Percentiles rank a stretch among this genome's conserved stretches.
Conservation (phyloP, 2,888 invertebrate species). For the Callosobruchus maculatus region DNA sequence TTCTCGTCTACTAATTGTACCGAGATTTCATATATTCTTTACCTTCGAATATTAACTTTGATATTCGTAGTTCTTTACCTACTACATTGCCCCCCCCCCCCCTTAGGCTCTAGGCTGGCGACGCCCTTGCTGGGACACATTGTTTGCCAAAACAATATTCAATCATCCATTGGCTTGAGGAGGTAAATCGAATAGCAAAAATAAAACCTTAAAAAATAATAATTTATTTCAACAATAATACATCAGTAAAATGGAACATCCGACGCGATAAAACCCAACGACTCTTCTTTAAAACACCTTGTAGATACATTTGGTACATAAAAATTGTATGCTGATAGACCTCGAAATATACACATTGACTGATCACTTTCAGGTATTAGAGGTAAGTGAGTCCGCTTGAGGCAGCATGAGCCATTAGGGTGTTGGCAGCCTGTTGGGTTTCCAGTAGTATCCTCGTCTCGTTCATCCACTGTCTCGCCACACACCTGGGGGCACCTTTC, state of each 20-base stretch:
- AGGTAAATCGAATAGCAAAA: background rate
- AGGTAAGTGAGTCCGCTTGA: constrained; percentile 63
- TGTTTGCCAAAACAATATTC: too few relatives aligned
- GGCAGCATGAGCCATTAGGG: constrained; percentile 84
- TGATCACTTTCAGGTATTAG: constrained; percentile 10
- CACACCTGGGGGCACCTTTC: constrained; percentile 80
- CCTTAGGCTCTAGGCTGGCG: too few relatives aligned
- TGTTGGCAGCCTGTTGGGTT: constrained; percentile 85
- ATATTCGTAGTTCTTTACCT: too few relatives aligned
- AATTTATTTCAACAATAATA: background rate
- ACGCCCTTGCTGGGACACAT: too few relatives aligned
- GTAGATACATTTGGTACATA: background rate
- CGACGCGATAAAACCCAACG: background rate
- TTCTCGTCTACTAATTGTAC: too few relatives aligned
- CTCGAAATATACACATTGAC: background rate
- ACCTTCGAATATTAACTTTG: too few relatives aligned
- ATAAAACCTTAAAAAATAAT: background rate
- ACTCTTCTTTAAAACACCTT: background rate
- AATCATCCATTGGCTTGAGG: too few relatives aligned
- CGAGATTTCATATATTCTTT: too few relatives aligned
- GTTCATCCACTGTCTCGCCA: constrained; percentile 83
- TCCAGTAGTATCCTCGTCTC: constrained; percentile 81
- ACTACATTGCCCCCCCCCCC: too few relatives aligned
- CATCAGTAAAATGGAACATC: background rate
- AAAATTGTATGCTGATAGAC: background rate